Evolutionary conservation across 1,140 invertebrate species (phyloP).

Genomic region (Aphelenchoides besseyi): DNA sequence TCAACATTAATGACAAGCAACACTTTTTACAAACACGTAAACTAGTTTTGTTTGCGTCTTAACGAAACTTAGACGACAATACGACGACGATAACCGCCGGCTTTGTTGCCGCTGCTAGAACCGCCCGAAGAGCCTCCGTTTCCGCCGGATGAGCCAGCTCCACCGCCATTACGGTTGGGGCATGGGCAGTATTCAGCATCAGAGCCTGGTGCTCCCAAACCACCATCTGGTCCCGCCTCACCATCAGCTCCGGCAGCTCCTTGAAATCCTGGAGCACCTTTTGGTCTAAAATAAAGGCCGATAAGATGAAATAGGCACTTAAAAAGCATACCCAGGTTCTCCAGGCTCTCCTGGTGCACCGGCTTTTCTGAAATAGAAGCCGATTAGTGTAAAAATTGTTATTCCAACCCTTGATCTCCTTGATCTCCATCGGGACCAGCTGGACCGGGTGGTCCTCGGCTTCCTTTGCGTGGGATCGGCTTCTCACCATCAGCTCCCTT

Average conservation of each 20-base stretch:
- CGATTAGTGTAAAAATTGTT: too few species aligned
- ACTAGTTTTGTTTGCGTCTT: background rate
- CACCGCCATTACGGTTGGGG: slow-evolving; percentile 19
- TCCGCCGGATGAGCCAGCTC: background rate
- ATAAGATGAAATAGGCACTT: too few species aligned
- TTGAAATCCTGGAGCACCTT: slow-evolving; percentile 24
- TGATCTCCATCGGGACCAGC: background rate
- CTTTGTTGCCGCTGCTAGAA: background rate
- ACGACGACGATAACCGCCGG: slow-evolving; percentile 3
- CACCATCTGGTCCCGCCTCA: slow-evolving; percentile 29
- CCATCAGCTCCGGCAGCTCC: slow-evolving; percentile 34
- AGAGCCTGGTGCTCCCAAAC: slow-evolving; percentile 7
- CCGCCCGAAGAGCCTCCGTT: background rate
- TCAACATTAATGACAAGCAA: background rate
- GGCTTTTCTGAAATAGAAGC: too few species aligned
- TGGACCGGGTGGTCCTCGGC: slow-evolving; percentile 13
- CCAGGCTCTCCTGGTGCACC: too few species aligned
- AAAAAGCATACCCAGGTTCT: too few species aligned
- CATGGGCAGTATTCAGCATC: slow-evolving; percentile 32
- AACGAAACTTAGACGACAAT: background rate
- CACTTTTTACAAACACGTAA: background rate
- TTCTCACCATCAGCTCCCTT: slow-evolving; percentile 24
- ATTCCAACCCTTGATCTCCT: too few species aligned
- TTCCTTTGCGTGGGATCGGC: slow-evolving; percentile 20
- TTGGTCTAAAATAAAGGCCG: too few species aligned